These are phyloP conservation scores for Mastigias papua DNA, from an alignment of 30 jellyfish, hydroid and myxozoan species.

Conservation along the genomic window DNA sequence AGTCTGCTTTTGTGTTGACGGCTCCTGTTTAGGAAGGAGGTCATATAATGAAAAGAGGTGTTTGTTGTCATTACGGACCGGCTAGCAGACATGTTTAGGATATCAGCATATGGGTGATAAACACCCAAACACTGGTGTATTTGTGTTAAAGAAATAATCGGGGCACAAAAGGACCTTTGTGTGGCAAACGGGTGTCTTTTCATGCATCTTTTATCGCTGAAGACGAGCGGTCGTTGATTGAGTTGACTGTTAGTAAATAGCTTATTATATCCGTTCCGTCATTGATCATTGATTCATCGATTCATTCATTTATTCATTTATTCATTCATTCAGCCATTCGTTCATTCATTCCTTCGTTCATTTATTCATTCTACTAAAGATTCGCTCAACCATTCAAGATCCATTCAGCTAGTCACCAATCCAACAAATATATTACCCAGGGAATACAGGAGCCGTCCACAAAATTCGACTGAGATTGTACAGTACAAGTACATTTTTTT, in stretches of 20 bases:
- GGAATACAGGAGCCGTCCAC: neutral
- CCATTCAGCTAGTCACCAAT: neutral
- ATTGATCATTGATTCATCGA: constrained; percentile 1
- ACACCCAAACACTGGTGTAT: neutral
- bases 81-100: neutral
- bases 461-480: too few relatives aligned
- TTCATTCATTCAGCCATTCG: neutral
- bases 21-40: constrained; percentile 7
- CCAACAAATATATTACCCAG: neutral
- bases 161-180: neutral
- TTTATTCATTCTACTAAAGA: neutral
- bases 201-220: neutral
- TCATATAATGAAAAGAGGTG: neutral
- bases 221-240: neutral
- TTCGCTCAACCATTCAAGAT: neutral
- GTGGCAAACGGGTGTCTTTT: neutral
- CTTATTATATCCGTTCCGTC: neutral
- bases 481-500: too few relatives aligned
- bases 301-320: neutral
- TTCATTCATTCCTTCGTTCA: neutral
- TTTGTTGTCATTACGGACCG: constrained; percentile 6
- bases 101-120: constrained; percentile 3
- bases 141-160: neutral
- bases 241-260: neutral
- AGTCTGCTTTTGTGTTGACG: neutral